These are phyloP conservation scores for Sphaerophoria rueppellii DNA, from an alignment of 2,888 invertebrate genomes.

Conservation along the genomic window DNA sequence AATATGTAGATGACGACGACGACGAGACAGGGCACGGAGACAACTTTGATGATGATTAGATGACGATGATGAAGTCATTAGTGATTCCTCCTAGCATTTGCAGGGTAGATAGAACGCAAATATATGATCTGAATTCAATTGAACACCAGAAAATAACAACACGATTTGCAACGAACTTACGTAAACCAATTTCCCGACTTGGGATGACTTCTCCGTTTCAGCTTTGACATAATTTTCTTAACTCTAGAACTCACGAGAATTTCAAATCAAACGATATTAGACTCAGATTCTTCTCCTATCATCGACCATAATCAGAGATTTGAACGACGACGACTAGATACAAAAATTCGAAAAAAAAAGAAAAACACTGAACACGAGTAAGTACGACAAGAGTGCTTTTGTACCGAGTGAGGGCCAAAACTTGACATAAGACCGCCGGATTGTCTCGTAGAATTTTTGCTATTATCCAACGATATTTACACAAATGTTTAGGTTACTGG, in stretches of 20 bases:
- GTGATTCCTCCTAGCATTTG: constrained; percentile 12
- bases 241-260: constrained; percentile 13
- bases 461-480: background rate
- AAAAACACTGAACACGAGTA: background rate
- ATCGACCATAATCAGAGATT: constrained; percentile 60
- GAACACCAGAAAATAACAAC: background rate
- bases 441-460: constrained; percentile 36
- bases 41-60: background rate
- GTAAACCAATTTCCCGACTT: constrained; percentile 82
- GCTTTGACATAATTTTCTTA: constrained; percentile 50
- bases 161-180: constrained; percentile 76
- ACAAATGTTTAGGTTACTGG: constrained; percentile 4
- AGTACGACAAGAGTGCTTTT: constrained; percentile 6
- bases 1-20: background rate
- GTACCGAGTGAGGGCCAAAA: background rate
- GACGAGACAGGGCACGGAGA: background rate
- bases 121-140: background rate
- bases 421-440: constrained; percentile 33
- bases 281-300: background rate
- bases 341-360: background rate
- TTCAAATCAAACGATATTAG: constrained; percentile 32
- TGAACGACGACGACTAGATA: background rate
- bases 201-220: constrained; percentile 76
- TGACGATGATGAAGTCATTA: constrained; percentile 48
- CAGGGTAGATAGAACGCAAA: background rate